Evolutionary conservation across 2,797 vertebrate species (phyloP).

Genomic region (Zonotrichia albicollis): DNA sequence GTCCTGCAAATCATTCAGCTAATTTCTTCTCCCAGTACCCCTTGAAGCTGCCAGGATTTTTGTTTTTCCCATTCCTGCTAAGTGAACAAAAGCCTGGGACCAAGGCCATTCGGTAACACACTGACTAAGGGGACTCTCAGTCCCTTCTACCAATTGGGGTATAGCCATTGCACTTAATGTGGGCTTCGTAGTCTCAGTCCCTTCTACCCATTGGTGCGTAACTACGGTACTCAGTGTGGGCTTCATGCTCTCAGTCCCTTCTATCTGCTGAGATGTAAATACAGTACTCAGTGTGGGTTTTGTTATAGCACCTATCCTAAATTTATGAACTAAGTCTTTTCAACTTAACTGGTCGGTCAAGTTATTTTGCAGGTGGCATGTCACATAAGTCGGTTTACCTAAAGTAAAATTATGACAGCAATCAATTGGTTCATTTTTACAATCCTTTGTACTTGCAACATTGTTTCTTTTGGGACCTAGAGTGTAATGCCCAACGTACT

Average conservation of each 20-base stretch:
- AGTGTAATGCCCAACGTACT: too few species aligned
- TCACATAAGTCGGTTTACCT: background rate
- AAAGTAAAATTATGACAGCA: background rate
- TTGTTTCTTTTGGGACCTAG: too few species aligned
- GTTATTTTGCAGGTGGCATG: too few species aligned
- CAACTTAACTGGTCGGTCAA: accelerated
- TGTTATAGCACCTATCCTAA: background rate
- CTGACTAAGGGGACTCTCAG: background rate
- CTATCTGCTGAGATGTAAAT: too few species aligned
- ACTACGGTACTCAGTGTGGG: background rate
- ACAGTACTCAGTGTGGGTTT: background rate
- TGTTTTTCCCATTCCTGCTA: background rate
- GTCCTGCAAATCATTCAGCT: background rate
- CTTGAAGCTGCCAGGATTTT: background rate
- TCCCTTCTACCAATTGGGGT: background rate
- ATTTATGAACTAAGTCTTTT: background rate
- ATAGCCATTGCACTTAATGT: background rate
- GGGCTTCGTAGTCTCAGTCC: background rate
- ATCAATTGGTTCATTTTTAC: background rate
- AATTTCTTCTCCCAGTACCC: background rate
- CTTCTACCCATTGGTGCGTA: too few species aligned
- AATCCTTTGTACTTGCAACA: background rate
- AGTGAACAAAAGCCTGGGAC: background rate
- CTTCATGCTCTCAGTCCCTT: too few species aligned
- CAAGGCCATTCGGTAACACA: background rate